Conservation (phyloP, 2,113 vertebrate genomes). For the Nerophis lumbriciformis region DNA sequence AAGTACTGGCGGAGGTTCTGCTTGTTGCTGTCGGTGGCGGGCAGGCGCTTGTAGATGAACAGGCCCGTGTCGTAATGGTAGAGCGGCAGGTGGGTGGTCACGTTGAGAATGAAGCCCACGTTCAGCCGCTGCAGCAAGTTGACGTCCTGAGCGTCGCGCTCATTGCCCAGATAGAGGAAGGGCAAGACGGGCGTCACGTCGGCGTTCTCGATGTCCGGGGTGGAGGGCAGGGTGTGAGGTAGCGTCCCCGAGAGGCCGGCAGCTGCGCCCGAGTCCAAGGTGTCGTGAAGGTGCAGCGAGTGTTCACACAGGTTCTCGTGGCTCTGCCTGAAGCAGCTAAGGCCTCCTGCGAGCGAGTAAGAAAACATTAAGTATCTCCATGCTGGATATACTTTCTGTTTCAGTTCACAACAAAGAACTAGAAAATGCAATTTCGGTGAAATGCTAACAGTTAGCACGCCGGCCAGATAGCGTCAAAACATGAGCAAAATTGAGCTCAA, state of each 20-base stretch:
- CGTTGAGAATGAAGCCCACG: conserved; percentile 90
- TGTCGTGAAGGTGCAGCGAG: conserved; percentile 91
- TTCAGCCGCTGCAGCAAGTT: conserved; percentile 86
- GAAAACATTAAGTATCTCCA: neutral
- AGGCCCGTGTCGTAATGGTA: conserved; percentile 91
- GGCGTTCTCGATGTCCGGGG: conserved; percentile 93
- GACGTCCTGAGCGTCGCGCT: conserved; percentile 90
- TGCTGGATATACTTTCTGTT: neutral
- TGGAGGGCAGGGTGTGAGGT: conserved; percentile 90
- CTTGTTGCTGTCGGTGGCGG: conserved; percentile 97
- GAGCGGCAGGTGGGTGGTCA: conserved; percentile 95
- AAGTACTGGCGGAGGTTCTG: conserved; percentile 99
- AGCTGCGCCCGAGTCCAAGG: conserved; percentile 76
- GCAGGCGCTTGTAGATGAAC: conserved; percentile 92
- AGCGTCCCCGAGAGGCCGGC: conserved; percentile 75
- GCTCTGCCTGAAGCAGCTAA: conserved; percentile 89
- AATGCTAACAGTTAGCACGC: too few species aligned
- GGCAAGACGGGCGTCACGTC: conserved; percentile 94
- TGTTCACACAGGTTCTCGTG: conserved; percentile 95
- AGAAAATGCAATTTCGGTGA: too few species aligned
- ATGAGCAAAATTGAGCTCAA: too few species aligned
- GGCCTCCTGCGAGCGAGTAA: conserved; percentile 77
- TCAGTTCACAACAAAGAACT: too few species aligned
- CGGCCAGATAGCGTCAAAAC: too few species aligned
- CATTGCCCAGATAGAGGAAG: conserved; percentile 93